These are phyloP conservation scores for Isaurus tuberculatus DNA, from an alignment of 92 coral and sea anemone species.

Conservation along the genomic window DNA sequence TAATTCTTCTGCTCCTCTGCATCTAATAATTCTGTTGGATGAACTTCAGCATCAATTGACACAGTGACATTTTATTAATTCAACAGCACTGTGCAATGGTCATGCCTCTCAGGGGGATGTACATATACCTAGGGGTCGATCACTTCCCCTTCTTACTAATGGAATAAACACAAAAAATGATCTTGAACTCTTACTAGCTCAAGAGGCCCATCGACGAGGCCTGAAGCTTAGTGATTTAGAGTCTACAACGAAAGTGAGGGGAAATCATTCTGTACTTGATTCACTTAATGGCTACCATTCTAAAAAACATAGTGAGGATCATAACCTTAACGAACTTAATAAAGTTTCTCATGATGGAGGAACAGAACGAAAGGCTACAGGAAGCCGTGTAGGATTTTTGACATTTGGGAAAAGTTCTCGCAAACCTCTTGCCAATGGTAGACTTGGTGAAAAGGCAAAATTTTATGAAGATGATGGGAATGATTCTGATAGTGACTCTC, in stretches of 20 bases:
- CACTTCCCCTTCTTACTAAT: slow-evolving; percentile 83
- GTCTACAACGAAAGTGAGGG: slow-evolving; percentile 73
- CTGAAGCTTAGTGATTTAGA: slow-evolving; percentile 80
- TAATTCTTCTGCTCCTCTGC: too few relatives aligned
- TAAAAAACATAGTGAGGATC: slow-evolving; percentile 92
- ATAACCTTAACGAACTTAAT: slow-evolving; percentile 98
- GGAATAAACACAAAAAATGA: slow-evolving; percentile 90
- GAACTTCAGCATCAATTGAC: background rate
- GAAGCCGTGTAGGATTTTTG: slow-evolving; percentile 57
- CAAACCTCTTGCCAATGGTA: slow-evolving; percentile 60
- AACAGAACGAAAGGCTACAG: slow-evolving; percentile 61
- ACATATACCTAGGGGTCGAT: slow-evolving; percentile 60
- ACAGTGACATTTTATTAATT: background rate
- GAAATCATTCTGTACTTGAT: slow-evolving; percentile 67
- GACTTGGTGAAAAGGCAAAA: slow-evolving; percentile 62
- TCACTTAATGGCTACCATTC: slow-evolving; percentile 65
- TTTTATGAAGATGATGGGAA: slow-evolving; percentile 78
- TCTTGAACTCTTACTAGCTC: slow-evolving; percentile 89
- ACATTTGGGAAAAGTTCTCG: slow-evolving; percentile 63
- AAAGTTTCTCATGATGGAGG: slow-evolving; percentile 74
- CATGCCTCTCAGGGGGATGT: slow-evolving; percentile 69
- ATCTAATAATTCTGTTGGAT: too few relatives aligned
- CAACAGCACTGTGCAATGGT: slow-evolving; percentile 79
- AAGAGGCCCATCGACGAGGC: slow-evolving; percentile 85
- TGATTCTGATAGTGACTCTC: slow-evolving; percentile 96